Percentiles rank a stretch among this genome's conserved stretches.
phyloP scores from a whole-genome alignment of 1,140 invertebrate genomes.

The Heterodera carotae region DNA sequence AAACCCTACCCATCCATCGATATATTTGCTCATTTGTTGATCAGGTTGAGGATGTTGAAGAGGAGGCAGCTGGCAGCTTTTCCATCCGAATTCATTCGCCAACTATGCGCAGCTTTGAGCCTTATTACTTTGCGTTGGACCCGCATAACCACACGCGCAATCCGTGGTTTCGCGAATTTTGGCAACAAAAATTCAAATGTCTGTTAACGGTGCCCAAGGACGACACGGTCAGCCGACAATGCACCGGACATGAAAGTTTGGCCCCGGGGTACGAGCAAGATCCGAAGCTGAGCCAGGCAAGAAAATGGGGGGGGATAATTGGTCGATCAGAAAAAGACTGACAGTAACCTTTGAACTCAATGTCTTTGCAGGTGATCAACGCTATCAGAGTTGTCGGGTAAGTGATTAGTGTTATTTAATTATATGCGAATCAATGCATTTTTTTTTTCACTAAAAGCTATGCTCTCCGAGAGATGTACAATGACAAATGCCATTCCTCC shows the following conservation, averaged over 20 bases:
- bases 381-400: conserved; percentile 74
- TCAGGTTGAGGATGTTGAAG: conserved; percentile 73
- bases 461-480: conserved; percentile 72
- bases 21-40: conserved; percentile 66
- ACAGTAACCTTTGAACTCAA: neutral
- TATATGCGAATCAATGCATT: neutral
- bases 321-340: too few relatives aligned
- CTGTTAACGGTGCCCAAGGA: conserved; percentile 66
- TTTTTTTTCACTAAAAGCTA: conserved; percentile 52
- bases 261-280: conserved; percentile 67
- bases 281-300: conserved; percentile 73
- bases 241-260: conserved; percentile 63
- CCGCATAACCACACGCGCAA: conserved; percentile 73
- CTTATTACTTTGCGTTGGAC: conserved; percentile 74
- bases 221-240: conserved; percentile 57
- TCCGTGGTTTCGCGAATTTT: conserved; percentile 76
- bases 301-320: neutral
- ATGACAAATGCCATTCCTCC: conserved; percentile 52
- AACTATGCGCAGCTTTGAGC: conserved; percentile 73
- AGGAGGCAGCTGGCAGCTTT: conserved; percentile 75
- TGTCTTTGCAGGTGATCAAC: conserved; percentile 73
- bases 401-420: neutral
- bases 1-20: too few relatives aligned
- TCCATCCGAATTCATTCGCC: conserved; percentile 78
- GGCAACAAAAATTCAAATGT: conserved; percentile 76